Evolutionary conservation across 2,888 invertebrate species (phyloP).

Genomic region (Nymphalis c-album): DNA sequence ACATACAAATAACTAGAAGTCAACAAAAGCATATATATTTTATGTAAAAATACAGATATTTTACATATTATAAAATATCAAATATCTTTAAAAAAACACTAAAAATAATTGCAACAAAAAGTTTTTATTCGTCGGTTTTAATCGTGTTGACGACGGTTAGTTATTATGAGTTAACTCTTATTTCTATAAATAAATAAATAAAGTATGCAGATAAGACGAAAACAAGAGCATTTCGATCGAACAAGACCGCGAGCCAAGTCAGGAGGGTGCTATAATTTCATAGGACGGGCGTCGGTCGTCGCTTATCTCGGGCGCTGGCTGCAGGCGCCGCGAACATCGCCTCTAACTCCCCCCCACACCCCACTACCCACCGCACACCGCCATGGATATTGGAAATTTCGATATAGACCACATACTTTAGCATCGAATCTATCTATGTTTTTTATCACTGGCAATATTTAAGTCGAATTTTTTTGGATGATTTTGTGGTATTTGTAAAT

Average conservation of each 20-base stretch:
- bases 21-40: too few relatives aligned
- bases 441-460: conserved; percentile 30
- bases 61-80: too few relatives aligned
- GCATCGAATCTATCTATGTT: conserved; percentile 35
- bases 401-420: conserved; percentile 43
- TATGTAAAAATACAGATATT: too few relatives aligned
- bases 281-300: conserved; percentile 77
- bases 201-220: background rate
- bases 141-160: too few relatives aligned
- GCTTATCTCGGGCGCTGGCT: conserved; percentile 76
- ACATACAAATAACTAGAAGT: too few relatives aligned
- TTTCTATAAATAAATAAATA: background rate
- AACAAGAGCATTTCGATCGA: too few relatives aligned
- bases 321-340: conserved; percentile 74
- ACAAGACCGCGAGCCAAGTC: conserved; percentile 40
- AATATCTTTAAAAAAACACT: too few relatives aligned
- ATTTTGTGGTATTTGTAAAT: background rate
- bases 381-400: conserved; percentile 41
- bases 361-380: conserved; percentile 26
- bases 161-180: too few relatives aligned
- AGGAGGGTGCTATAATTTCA: conserved; percentile 76
- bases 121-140: too few relatives aligned
- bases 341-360: conserved; percentile 47
- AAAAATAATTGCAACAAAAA: too few relatives aligned
- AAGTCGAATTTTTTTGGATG: background rate